These are phyloP conservation scores for Metopia argyrocephala DNA, from an alignment of 2,888 invertebrate species.

Conservation along the genomic window DNA sequence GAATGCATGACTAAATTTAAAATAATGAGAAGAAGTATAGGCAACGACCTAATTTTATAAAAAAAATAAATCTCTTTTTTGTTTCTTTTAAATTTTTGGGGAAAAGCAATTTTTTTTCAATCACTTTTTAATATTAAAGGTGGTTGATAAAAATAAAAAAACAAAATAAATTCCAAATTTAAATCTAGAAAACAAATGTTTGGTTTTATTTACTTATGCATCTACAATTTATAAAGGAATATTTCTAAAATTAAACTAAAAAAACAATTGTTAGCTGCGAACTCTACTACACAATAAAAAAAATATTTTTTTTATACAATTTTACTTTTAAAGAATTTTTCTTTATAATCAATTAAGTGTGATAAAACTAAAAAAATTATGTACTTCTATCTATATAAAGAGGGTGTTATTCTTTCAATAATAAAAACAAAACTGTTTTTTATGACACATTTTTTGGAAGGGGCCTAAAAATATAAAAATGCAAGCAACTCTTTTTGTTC, in stretches of 20 bases:
- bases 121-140: not conserved
- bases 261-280: too few relatives aligned
- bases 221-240: not conserved
- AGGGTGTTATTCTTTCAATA: slow-evolving; percentile 22
- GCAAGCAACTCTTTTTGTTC: too few relatives aligned
- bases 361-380: slow-evolving; percentile 52
- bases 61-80: too few relatives aligned
- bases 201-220: not conserved
- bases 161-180: not conserved
- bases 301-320: not conserved
- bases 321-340: slow-evolving; percentile 31
- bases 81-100: not conserved
- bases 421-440: too few relatives aligned
- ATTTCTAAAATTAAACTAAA: not conserved
- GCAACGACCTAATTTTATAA: not conserved
- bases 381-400: too few relatives aligned
- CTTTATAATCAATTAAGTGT: slow-evolving; percentile 49
- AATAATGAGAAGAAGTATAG: not conserved
- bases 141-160: too few relatives aligned
- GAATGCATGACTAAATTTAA: slow-evolving; percentile 42
- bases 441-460: too few relatives aligned
- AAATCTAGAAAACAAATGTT: not conserved
- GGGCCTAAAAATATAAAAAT: too few relatives aligned
- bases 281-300: too few relatives aligned
- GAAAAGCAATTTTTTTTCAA: too few relatives aligned